Evolutionary conservation across 2,113 vertebrate species (phyloP), one percentile per base, ranked within the genome.

Genomic region (Cercopithecus mona): DNA sequence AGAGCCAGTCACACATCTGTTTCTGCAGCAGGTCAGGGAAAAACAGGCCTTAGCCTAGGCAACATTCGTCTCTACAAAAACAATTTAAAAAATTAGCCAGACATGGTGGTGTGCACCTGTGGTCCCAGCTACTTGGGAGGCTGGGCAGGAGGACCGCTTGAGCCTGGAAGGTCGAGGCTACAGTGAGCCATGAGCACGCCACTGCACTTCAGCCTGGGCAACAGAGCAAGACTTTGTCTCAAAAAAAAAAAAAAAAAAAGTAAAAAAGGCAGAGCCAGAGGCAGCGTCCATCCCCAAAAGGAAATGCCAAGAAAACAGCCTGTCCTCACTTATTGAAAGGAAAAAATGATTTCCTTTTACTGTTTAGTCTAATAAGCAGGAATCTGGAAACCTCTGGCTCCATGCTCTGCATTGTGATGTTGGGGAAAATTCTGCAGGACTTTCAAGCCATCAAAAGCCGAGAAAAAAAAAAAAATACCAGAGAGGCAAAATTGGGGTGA

Each of bases 341-440:
- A 97, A 94, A 68, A 22, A 79, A 72, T 35, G 43, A 72, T 97
- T 97, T 97, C 88, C 83, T 88, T 87, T 43, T 86, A 82, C 30
- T 94, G 78, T 90, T 97, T 97, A 92, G 86, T 95, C 88, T 97
- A 94, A 92, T 55, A 38, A 97, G 64, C 82, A 70, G 12, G 76
- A 97, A 98, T 80, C 93, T 96, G 76, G 96, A 43, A 50, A 43
- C 94, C 20, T 95, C 94, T 22, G 12, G n/a, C 85, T 95, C 82
- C 80, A 35, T 87, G 90, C 68, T 81, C 64, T 27, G 73, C 70
- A 73, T 35, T 96, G 91, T 93, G 81, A 92, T 76, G 45, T 59
- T 50, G 48, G 40, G 66, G 23, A 40, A 40, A 68, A 68, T 92
- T 43, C 30, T 81, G 64, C 64, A 66, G 48, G 48, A 43, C 48